Evolutionary conservation across 2,797 vertebrate genomes (phyloP), one percentile per base, ranked within the genome.

Genomic region (Capromys pilorides): DNA sequence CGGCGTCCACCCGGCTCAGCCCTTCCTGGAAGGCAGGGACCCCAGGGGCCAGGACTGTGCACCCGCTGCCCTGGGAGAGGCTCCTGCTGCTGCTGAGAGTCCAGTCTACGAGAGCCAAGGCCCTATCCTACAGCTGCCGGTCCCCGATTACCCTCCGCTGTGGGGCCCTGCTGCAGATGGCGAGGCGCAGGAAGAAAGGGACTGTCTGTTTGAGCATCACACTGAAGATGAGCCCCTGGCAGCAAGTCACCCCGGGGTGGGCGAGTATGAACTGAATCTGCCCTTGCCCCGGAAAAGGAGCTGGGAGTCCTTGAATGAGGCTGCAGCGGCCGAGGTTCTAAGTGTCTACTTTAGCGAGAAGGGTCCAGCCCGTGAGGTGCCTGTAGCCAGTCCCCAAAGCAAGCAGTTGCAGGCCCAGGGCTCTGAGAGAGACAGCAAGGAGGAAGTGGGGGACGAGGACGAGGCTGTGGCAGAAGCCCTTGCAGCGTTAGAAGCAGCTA

Each of bases 381-480:
- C 93, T 13, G 0, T 1, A 26, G 22, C 9, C 26, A 19, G 75
- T 21, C 69, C 62, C 7, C 45, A 61, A 13, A 80, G 26, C 49
- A 21, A 83, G 73, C n/a, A 0, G 78, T 66, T 66, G 67, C 77
- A 12, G 2, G 21, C 62, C 0, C 69, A 0, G 0, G 14, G 54
- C 59, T n/a, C 19, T 57, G 0, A 2, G 0, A n/a, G 59, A 11
- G 75, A 51, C 54, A 18, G 86, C 41, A 33, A 14, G 7, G 51
- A 77, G 64, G 91, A 57, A 92, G 1, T 95, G 12, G 98, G 96
- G 22, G 88, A 99, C 2, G 98, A 99, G 0, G 99, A 99, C 11
- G 98, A 98, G 0, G 99, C 99, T 92, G 98, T 99, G 91, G 99
- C 99, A 0, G 99, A 99, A 97, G 99, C 99, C 31, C 98, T 99